phyloP scores from a whole-genome alignment of 2,888 invertebrate genomes.

The Papilio demoleus region DNA sequence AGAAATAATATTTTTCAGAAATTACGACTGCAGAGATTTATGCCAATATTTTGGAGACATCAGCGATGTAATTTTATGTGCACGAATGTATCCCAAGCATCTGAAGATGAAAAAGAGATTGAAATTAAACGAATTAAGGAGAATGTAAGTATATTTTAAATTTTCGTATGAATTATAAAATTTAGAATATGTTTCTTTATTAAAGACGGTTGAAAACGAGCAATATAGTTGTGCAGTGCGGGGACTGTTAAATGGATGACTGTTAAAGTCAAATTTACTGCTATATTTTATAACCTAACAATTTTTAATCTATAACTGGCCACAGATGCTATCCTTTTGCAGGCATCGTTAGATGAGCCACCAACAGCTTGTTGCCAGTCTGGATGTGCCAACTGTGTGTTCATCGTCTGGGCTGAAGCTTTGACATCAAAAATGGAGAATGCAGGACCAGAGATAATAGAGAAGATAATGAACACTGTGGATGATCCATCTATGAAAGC shows the following conservation, averaged over 20 bases:
- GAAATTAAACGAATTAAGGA: slow-evolving; percentile 69
- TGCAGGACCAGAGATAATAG: slow-evolving; percentile 87
- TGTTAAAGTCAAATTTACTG: no score
- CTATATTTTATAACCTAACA: no score
- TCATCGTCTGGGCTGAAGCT: slow-evolving; percentile 94
- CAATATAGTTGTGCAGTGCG: no score
- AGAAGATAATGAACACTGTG: slow-evolving; percentile 89
- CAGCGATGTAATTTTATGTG: slow-evolving; percentile 47
- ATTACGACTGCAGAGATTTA: slow-evolving; percentile 43
- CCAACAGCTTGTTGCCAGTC: slow-evolving; percentile 96
- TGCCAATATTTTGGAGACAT: slow-evolving; percentile 41
- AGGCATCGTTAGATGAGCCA: slow-evolving; percentile 84
- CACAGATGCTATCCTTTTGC: no score
- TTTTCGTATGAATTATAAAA: no score
- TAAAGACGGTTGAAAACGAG: no score
- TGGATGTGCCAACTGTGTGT: slow-evolving; percentile 96
- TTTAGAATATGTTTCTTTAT: no score
- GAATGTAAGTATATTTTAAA: slow-evolving; percentile 57
- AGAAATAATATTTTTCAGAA: slow-evolving; percentile 50
- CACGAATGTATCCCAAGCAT: slow-evolving; percentile 48
- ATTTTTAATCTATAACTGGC: no score
- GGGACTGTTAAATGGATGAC: no score
- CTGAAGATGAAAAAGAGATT: slow-evolving; percentile 69
- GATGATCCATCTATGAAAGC: slow-evolving; percentile 92
- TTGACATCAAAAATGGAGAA: slow-evolving; percentile 84